phyloP scores from a whole-genome alignment of 2,888 invertebrate genomes.

The Eupithecia vulgata region DNA sequence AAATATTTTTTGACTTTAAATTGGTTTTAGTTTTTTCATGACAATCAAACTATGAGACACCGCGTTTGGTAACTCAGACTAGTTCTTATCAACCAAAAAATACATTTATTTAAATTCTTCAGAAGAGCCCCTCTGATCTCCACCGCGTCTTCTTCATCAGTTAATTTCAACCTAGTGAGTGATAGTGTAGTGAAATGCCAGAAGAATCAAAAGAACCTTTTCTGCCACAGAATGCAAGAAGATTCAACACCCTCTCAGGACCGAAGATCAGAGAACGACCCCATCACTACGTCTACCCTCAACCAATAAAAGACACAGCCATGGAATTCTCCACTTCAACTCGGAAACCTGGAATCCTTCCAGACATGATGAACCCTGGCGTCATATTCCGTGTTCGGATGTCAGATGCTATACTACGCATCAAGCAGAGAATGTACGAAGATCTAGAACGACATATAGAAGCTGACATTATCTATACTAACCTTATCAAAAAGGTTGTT shows the following conservation, averaged over 20 bases:
- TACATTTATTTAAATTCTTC: too few relatives aligned
- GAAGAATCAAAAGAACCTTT: conserved; percentile 53
- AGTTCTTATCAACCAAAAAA: too few relatives aligned
- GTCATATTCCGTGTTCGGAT: conserved; percentile 77
- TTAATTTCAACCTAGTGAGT: not conserved
- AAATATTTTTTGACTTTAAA: too few relatives aligned
- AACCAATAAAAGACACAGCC: conserved; percentile 72
- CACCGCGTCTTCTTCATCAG: not conserved
- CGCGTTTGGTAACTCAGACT: too few relatives aligned
- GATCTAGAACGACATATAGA: conserved; percentile 77
- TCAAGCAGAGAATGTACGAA: conserved; percentile 79
- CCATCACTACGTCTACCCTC: conserved; percentile 75
- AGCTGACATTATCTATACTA: conserved; percentile 78
- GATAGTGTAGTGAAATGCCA: conserved; percentile 2
- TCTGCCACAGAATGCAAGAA: conserved; percentile 64
- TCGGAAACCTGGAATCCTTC: conserved; percentile 70
- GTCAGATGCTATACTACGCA: conserved; percentile 77
- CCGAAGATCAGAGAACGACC: conserved; percentile 74
- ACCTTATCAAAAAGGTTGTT: conserved; percentile 76
- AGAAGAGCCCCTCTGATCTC: too few relatives aligned
- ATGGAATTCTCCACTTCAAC: conserved; percentile 71
- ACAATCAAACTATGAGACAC: too few relatives aligned
- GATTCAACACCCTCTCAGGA: conserved; percentile 66
- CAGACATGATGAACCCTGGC: conserved; percentile 78
- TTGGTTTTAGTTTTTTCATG: too few relatives aligned